These are phyloP conservation scores for Litoditis marina DNA, from an alignment of 2,888 invertebrate species.

Conservation along the genomic window DNA sequence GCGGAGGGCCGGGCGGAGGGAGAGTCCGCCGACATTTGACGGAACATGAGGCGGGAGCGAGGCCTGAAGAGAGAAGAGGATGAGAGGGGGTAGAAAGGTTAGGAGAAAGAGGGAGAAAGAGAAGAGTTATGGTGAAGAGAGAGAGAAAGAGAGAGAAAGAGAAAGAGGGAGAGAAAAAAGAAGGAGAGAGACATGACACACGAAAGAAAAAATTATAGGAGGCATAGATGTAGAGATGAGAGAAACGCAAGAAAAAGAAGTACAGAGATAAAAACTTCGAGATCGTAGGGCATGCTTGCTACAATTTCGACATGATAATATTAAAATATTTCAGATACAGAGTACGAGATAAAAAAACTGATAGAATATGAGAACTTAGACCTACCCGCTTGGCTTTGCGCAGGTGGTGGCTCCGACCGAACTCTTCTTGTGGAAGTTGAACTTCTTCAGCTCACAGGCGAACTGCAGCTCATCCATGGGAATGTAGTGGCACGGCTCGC, in stretches of 20 bases:
- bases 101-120: neutral
- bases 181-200: neutral
- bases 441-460: constrained; percentile 21
- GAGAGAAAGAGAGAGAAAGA: neutral
- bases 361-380: too few relatives aligned
- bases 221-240: too few relatives aligned
- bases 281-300: too few relatives aligned
- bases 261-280: too few relatives aligned
- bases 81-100: neutral
- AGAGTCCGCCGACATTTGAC: too few relatives aligned
- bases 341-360: too few relatives aligned
- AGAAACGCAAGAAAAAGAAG: too few relatives aligned
- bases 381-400: constrained; percentile 10
- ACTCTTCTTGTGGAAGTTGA: constrained; percentile 15
- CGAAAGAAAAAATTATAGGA: neutral
- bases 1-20: neutral
- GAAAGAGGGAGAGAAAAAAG: neutral
- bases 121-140: neutral
- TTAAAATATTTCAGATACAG: too few relatives aligned
- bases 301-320: too few relatives aligned
- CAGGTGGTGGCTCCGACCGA: constrained; percentile 9
- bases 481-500: constrained; percentile 30
- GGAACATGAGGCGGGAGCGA: too few relatives aligned
- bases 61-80: neutral
- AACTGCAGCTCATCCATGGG: constrained; percentile 31